phyloP scores from a whole-genome alignment of 2,113 vertebrate species.

The Chaetops frenatus region DNA sequence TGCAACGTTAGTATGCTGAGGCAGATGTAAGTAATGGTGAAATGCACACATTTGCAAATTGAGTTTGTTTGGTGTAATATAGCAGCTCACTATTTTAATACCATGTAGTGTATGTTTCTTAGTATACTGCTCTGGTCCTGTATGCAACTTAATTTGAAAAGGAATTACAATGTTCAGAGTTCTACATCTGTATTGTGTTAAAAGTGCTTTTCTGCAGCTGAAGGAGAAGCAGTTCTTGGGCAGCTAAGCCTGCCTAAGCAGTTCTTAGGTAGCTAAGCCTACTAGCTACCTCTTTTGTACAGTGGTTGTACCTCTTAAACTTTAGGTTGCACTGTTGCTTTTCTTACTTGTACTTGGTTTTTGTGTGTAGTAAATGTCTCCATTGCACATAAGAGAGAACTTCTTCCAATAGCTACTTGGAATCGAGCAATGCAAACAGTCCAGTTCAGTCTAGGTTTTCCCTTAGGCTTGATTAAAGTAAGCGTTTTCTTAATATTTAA shows the following conservation, averaged over 20 bases:
- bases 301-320: background rate
- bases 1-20: background rate
- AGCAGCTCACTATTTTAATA: background rate
- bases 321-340: background rate
- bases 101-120: background rate
- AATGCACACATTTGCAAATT: background rate
- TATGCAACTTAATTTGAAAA: background rate
- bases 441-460: background rate
- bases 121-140: background rate
- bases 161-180: rapidly evolving
- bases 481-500: background rate
- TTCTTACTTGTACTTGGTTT: background rate
- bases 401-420: background rate
- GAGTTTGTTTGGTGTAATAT: background rate
- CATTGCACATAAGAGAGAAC: background rate
- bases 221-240: background rate
- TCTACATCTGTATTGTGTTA: background rate
- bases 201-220: background rate
- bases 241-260: background rate
- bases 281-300: background rate
- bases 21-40: background rate
- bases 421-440: background rate
- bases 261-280: background rate
- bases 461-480: background rate
- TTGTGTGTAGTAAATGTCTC: background rate